Evolutionary conservation across 1,140 invertebrate genomes (phyloP), one percentile per base, ranked within the genome.

Genomic region (Penaeus indicus): DNA sequence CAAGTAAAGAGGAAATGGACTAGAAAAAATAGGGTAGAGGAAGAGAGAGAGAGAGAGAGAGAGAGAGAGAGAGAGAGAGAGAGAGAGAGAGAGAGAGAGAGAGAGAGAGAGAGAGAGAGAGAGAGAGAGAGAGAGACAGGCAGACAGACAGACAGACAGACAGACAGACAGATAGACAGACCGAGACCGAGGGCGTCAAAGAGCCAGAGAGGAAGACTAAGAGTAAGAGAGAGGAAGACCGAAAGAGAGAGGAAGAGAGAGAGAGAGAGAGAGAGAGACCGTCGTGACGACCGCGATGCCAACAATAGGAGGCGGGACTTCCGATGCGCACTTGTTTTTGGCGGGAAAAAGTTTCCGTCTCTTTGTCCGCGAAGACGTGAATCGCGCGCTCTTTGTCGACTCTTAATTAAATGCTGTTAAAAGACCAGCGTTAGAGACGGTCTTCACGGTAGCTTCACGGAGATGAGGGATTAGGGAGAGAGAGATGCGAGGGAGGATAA

Each of bases 271-370:
- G 19, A 75, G 69, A 21, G 3, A 75, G 25, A 27, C 25, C 18
- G 69, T 75, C 69, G 69, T 75, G 69, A 75, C 69, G 69, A 54
- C 8, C 47, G 47, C 47, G 47, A 38, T 25, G 38, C 38, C 69
- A 75, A 75, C 69, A 75, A 75, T 75, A 38, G 69, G 38, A 75
- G 69, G 69, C 69, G 69, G 69, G 69, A 75, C 69, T 75, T 75
- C 69, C 69, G 69, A 75, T 75, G 25, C 38, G 25, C 69, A 27
- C 69, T 75, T 75, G 69, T 75, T 75, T 75, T 75, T 75, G 25
- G 25, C 69, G 25, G 25, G 69, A 75, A 75, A 75, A 75, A 75
- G 69, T 75, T 75, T 75, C 69, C 69, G 69, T 38, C 19, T 38
- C 38, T 75, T 75, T 75, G 25, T 75, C 38, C 69, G 4, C 19